Percentiles rank a stretch among this genome's conserved stretches.
Evolutionary conservation across 1,140 invertebrate genomes (phyloP).

Genomic region (Solen grandis): DNA sequence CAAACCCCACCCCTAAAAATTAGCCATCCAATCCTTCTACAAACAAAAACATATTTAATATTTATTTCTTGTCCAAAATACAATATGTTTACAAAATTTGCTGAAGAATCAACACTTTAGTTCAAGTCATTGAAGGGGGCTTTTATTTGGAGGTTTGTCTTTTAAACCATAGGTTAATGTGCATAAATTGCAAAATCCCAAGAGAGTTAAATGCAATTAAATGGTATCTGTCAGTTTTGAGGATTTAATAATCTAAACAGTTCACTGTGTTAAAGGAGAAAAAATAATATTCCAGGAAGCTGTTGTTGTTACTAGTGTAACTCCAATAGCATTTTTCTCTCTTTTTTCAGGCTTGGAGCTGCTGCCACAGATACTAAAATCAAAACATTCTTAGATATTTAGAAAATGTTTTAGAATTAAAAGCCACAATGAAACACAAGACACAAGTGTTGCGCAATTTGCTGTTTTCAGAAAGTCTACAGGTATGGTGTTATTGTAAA

Average conservation of each 20-base stretch:
- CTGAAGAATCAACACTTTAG: too few relatives aligned
- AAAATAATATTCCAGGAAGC: background rate
- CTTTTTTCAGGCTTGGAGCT: constrained; percentile 85
- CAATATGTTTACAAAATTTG: too few relatives aligned
- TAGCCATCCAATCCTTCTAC: too few relatives aligned
- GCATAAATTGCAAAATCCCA: too few relatives aligned
- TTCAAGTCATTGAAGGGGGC: too few relatives aligned
- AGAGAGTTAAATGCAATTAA: background rate
- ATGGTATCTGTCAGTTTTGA: background rate
- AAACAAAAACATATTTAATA: too few relatives aligned
- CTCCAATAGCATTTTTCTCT: background rate
- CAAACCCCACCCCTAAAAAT: too few relatives aligned
- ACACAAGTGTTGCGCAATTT: constrained; percentile 91
- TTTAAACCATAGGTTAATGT: background rate
- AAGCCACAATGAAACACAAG: constrained; percentile 86
- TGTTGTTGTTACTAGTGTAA: background rate
- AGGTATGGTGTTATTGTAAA: constrained; percentile 83
- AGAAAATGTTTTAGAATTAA: constrained; percentile 88
- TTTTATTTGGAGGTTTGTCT: too few relatives aligned
- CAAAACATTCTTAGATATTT: constrained; percentile 88
- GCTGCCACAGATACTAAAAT: constrained; percentile 90
- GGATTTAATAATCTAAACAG: background rate
- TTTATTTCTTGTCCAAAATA: too few relatives aligned
- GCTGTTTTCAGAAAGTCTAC: constrained; percentile 90
- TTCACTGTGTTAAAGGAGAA: background rate